Conservation (phyloP, 2,888 invertebrate species). For the Encarsia formosa region DNA sequence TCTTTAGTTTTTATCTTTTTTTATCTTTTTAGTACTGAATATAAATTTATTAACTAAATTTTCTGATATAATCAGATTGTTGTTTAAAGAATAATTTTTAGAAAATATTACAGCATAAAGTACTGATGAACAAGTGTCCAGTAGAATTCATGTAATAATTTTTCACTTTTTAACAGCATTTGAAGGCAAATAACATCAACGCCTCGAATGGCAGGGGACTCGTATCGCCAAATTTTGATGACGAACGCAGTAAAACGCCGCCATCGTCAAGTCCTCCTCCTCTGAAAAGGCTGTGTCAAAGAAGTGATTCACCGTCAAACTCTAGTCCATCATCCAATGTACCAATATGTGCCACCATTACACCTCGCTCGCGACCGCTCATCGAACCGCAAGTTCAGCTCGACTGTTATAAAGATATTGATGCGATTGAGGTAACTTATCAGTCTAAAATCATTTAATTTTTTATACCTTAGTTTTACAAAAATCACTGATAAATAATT, state of each 20-base stretch:
- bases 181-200: slow-evolving; percentile 47
- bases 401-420: slow-evolving; percentile 50
- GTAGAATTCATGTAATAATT: no score
- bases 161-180: slow-evolving; percentile 37
- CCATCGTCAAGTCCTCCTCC: slow-evolving; percentile 50
- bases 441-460: no score
- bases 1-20: no score
- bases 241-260: slow-evolving; percentile 49
- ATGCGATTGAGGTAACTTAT: slow-evolving; percentile 50
- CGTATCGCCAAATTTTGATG: slow-evolving; percentile 49
- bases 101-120: no score
- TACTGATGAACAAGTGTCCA: no score
- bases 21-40: no score
- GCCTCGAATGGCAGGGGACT: slow-evolving; percentile 48
- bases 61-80: no score
- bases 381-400: slow-evolving; percentile 51
- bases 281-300: slow-evolving; percentile 50
- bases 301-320: slow-evolving; percentile 50
- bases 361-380: slow-evolving; percentile 47
- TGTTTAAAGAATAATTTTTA: no score
- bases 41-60: no score
- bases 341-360: slow-evolving; percentile 42
- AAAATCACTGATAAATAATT: slow-evolving; percentile 2
- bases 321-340: slow-evolving; percentile 49
- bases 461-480: no score